Base-by-base conservation (phyloP, 2,888 invertebrate genomes). In the Smittia sp. region DNA sequence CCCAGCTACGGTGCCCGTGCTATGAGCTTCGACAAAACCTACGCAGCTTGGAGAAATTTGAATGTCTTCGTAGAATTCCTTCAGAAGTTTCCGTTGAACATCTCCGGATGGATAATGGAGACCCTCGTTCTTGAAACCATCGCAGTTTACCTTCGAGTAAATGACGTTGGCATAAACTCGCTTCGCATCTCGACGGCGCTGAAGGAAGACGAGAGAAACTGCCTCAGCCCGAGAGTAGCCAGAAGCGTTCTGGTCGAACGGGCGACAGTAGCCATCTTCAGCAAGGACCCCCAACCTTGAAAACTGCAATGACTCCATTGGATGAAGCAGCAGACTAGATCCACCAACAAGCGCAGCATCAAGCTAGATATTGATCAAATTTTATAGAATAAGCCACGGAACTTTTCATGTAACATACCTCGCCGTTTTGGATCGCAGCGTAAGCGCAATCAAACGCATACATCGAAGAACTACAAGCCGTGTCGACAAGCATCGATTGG, bases 401-500 rank as follows among this genome's bases (percentile, higher is more conserved):
- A 46, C n/a, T 3, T 11, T 6, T 46, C n/a, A 11, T 11, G 11
- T 2, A 11, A 6, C 6, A 46, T 46, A 11, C 13, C 39, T 88
- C 86, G 0, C 92, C 93, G 74, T 86, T 85, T 58, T 88, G 83
- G 65, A 93, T 89, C 0, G 90, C 85, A 62, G 85, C 84, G 80
- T 88, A 90, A 25, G 90, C 91, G 69, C 90, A 88, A 77, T 94
- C 91, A 74, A 94, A 76, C 0, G 94, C 94, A 76, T 90, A 87
- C 54, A 93, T 84, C 27, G 93, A 91, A 62, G 94, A 94, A 15
- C 93, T 93, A 80, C 95, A 95, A 0, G 94, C 95, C 0, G 94
- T 92, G 82, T 95, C 94, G 15, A 92, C 86, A 0, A 90, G 87
- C 82, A 89, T 91, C n/a, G 93, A 92, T 0, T 94, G 94, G 2